Conservation (phyloP, 2,113 vertebrate species). For the Mustelus asterias region DNA sequence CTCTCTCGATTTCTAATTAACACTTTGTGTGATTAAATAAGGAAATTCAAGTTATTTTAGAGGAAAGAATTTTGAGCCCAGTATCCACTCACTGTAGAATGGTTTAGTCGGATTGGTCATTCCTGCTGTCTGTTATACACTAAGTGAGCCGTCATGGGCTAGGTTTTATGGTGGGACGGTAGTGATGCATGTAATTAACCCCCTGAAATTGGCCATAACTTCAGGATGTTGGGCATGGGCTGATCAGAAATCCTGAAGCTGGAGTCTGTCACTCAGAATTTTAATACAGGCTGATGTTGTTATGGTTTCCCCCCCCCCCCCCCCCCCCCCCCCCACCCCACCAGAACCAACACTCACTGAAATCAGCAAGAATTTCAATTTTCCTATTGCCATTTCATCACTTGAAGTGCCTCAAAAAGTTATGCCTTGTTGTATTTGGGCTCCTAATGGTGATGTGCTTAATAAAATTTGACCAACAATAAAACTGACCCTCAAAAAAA, state of each 20-base stretch:
- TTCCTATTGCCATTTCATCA: not conserved
- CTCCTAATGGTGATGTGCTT: not conserved
- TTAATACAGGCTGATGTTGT: too few relatives aligned
- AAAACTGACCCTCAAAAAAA: not conserved
- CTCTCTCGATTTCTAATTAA: not conserved
- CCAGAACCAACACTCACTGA: not conserved
- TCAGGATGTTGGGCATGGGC: too few relatives aligned
- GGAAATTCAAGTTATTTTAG: not conserved
- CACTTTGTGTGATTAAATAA: not conserved
- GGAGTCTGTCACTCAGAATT: too few relatives aligned
- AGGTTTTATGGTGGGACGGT: too few relatives aligned
- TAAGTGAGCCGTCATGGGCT: too few relatives aligned
- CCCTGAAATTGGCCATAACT: too few relatives aligned
- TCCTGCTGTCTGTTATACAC: not conserved
- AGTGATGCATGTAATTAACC: too few relatives aligned
- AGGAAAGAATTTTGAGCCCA: not conserved
- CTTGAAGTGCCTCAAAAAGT: not conserved
- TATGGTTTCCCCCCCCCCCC: too few relatives aligned
- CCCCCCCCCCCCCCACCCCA: too few relatives aligned
- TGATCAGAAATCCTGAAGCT: too few relatives aligned
- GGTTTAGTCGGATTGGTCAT: not conserved
- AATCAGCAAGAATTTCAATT: not conserved
- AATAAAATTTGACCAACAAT: not conserved
- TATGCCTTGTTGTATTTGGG: not conserved
- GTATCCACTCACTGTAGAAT: not conserved